Base-by-base conservation (phyloP, 2,888 invertebrate species). In the Galerucella calmariensis region DNA sequence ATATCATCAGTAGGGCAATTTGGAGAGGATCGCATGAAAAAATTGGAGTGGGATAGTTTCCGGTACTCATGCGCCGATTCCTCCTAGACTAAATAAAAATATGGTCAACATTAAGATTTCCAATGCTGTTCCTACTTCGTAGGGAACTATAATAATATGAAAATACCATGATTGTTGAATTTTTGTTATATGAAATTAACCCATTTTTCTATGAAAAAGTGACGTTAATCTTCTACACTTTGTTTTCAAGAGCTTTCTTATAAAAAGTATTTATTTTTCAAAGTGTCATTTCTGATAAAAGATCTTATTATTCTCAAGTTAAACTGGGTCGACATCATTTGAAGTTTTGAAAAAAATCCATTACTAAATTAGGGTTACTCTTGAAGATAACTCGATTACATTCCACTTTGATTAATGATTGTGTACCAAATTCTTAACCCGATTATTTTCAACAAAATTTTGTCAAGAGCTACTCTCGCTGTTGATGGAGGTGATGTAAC, bases 361-460 rank as follows among this genome's bases (percentile, higher is more conserved):
- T 58, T 58, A 58, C 58, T 58, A n/a, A 58, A 58, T 58, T 58
- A 58, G 58, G 24, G 24, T 24, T 24, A 24, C 58, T 58, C 58
- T 58, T 24, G 20, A 58, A 58, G 58, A 58, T 58, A 58, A 58
- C 58, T 58, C 20, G 20, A 24, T 58, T 24, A 24, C 58, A 6
- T 58, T 58, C 3, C 5, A 11, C 20, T 58, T 58, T 58, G 58
- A 58, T 58, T 58, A 58, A 58, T 58, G 58, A 20, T 16, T 58
- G 58, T 58, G 24, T 58, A 41, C 35, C 35, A 41, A 41, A 58
- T 24, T 58, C 9, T 4, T 58, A 58, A 58, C 24, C 16, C 11
- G 10, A 20, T 20, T 24, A 58, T 58, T 58, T 24, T 58, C 20
- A 16, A 48, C 58, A 24, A 58, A n/a, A 58, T 24, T 58, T 58